Base-by-base conservation (phyloP, 2,797 vertebrate genomes). In the Gambusia yucatana region DNA sequence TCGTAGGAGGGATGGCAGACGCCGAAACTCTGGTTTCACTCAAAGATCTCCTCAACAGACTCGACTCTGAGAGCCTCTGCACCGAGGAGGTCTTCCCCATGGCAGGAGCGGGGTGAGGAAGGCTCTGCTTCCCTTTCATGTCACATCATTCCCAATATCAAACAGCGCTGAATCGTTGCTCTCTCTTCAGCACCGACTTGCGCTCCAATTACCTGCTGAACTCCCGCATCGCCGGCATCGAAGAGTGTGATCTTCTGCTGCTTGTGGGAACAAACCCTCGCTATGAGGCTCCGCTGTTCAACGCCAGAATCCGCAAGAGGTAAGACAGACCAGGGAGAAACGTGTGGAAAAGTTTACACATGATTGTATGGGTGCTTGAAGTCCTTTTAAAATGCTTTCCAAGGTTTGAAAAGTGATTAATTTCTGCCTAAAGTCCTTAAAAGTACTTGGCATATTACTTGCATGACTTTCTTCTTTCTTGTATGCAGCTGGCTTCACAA, bases 131-230 rank as follows among this genome's bases (percentile, higher is more conserved):
- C 20, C n/a, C 25, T 20, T 5, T 39, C 14, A 16, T 33, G 46
- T 14, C 55, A 33, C 3, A 36, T 17, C 0, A 30, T 20, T 43
- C 33, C 28, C 6, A 6, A 30, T 41, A 39, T 4, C 30, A 52
- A 28, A 77, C 39, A 1, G 28, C 0, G 20, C 30, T 43, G 0
- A 50, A 1, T n/a, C 6, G 1, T 14, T 30, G 10, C 3, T 71
- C 39, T 76, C 13, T 72, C 57, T 82, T 83, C 1, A 99, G 98
- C 81, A 96, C 97, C 67, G 98, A 99, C 93, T 93, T 99, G 77
- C 97, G 98, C 80, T 99, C 98, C 43, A 99, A 97, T 94, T 99
- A 99, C 94, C 95, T 99, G 88, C 93, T 99, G 90, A 99, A 99
- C 93, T 95, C 96, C 43, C 96, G 96, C 88, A 99, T 99, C 78